Evolutionary conservation across 2,797 vertebrate genomes (phyloP).

Genomic region (Falco cherrug): DNA sequence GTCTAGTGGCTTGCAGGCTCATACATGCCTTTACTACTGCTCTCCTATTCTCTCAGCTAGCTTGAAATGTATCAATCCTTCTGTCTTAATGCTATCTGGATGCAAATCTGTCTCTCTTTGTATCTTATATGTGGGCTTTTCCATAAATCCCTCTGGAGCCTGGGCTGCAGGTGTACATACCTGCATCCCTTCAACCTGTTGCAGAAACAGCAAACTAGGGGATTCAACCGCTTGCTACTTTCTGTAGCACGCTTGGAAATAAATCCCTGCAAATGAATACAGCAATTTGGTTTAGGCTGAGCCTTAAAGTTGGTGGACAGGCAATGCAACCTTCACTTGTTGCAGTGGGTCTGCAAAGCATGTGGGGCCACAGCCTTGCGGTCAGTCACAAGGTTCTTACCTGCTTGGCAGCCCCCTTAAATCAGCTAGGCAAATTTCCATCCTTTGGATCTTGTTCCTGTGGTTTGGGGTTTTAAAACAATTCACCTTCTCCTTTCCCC

Average conservation of each 20-base stretch:
- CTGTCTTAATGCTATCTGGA: background rate
- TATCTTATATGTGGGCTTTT: background rate
- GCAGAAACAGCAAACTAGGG: background rate
- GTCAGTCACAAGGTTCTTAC: accelerated
- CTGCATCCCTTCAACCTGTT: background rate
- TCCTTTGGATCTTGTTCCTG: background rate
- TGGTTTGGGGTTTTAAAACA: background rate
- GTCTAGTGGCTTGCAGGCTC: background rate
- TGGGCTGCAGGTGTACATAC: background rate
- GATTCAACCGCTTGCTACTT: background rate
- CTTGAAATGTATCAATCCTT: background rate
- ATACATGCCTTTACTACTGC: background rate
- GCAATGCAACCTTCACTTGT: background rate
- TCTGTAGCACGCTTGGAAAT: background rate
- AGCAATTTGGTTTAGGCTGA: background rate
- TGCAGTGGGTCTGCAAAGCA: no score
- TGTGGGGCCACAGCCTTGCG: background rate
- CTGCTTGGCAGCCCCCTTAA: background rate
- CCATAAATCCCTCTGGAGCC: background rate
- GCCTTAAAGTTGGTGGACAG: background rate
- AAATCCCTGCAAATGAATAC: background rate
- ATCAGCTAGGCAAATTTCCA: background rate
- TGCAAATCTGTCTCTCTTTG: background rate
- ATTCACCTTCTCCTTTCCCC: accelerated
- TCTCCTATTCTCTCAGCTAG: background rate